Evolutionary conservation across 2,888 invertebrate genomes (phyloP), one percentile per base, ranked within the genome.

Genomic region (Leucozona laternaria): DNA sequence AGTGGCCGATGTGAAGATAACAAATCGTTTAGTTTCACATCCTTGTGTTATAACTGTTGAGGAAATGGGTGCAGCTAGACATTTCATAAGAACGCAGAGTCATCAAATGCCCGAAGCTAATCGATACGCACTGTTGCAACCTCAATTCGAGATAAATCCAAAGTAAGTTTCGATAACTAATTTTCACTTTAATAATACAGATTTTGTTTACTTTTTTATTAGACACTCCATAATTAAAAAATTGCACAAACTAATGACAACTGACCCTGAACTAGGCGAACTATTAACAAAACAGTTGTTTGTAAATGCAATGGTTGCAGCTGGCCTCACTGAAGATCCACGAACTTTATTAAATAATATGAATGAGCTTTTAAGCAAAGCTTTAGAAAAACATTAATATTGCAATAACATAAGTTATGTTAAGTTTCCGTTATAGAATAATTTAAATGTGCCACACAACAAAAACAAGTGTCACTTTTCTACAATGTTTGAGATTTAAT

Each of bases 1-100:
- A 93, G 97, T 97, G 2, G 94, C 95, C 55, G 95, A 96, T 79
- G 96, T 98, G 0, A 96, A 96, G 91, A 95, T 92, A n/a, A 99
- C 98, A 0, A 95, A 95, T 43, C 95, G 97, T 76, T 93, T 99
- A 53, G 97, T 97, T 89, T 94, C 95, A 1, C 98, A 99, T 93
- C 99, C 99, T 0, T 99, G 98, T 91, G 97, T 98, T 1, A 95
- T 99, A 2, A 98, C 98, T 0, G 98, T 99, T 0, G 97, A 97
- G 89, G 98, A 99, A 93, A 98, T 99, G 98, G 98, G 97, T 0
- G 97, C 98, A 2, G 98, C 99, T 0, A 94, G 99, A 58, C 98
- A 99, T 92, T 98, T 99, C 90, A 95, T 99, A 73, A 95, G 97
- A 73, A 98, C 98, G 0, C 97, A 98, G 90, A 96, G 97, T 71